Evolutionary conservation across 2,888 invertebrate species (phyloP).

Genomic region (Cosmopolites sordidus): DNA sequence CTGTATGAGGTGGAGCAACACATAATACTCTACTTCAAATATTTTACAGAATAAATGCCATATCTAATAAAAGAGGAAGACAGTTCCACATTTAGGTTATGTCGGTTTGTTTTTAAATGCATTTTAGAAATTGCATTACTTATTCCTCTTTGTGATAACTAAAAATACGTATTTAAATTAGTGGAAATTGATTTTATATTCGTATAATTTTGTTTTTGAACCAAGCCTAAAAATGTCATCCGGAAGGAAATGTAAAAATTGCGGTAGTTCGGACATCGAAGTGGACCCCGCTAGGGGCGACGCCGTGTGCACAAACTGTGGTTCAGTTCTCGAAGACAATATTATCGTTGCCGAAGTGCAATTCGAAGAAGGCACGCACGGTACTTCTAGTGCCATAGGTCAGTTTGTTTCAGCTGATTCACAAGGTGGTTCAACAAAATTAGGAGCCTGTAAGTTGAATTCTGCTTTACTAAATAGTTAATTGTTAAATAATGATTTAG

Average conservation of each 20-base stretch:
- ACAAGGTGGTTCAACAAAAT: conserved; percentile 76
- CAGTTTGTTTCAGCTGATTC: conserved; percentile 91
- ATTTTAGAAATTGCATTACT: not conserved
- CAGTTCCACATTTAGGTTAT: not conserved
- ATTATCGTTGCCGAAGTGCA: conserved; percentile 95
- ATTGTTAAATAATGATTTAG: too few relatives aligned
- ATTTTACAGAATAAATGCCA: too few relatives aligned
- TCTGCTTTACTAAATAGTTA: too few relatives aligned
- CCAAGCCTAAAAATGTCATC: conserved; percentile 47
- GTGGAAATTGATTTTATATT: too few relatives aligned
- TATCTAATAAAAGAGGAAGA: too few relatives aligned
- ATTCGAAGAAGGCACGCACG: conserved; percentile 89
- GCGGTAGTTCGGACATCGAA: conserved; percentile 88
- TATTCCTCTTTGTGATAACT: too few relatives aligned
- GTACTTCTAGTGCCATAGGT: conserved; percentile 83
- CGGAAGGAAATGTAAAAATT: conserved; percentile 79
- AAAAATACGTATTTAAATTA: too few relatives aligned
- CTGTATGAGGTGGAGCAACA: too few relatives aligned
- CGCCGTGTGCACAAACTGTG: conserved; percentile 94
- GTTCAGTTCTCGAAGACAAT: conserved; percentile 92
- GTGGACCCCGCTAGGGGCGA: conserved; percentile 92
- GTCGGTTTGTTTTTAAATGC: not conserved
- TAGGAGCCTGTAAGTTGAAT: conserved; percentile 65
- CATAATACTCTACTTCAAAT: too few relatives aligned
- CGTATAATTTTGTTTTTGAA: not conserved